Conservation (phyloP, 2,113 vertebrate species). For the Hipposideros armiger region DNA sequence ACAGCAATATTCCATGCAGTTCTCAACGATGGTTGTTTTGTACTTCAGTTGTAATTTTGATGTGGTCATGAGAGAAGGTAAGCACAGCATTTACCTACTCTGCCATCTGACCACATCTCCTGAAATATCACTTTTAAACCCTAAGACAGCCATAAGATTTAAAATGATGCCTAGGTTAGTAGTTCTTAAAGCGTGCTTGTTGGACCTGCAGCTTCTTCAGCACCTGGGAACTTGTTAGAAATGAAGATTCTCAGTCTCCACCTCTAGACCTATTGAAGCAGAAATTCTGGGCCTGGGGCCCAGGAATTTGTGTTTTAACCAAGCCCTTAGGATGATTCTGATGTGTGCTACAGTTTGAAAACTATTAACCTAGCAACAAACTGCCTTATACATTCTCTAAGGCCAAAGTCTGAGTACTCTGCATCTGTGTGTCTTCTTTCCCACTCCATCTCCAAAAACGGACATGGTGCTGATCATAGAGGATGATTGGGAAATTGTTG, state of each 20-base stretch:
- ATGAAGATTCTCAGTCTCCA: background rate
- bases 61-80: too few relatives aligned
- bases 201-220: background rate
- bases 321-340: background rate
- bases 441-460: background rate
- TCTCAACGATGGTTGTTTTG: too few relatives aligned
- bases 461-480: background rate
- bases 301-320: conserved; percentile 33
- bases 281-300: background rate
- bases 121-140: conserved; percentile 38
- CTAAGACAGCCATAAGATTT: background rate
- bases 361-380: background rate
- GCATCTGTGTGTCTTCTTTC: background rate
- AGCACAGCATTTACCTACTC: too few relatives aligned
- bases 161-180: background rate
- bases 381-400: background rate
- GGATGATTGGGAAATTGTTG: background rate
- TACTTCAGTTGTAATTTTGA: too few relatives aligned
- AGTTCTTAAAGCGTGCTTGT: background rate
- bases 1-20: too few relatives aligned
- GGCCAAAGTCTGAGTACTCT: background rate
- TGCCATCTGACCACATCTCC: too few relatives aligned
- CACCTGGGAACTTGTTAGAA: conserved; percentile 4
- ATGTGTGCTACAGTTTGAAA: background rate
- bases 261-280: conserved; percentile 1